Evolutionary conservation across 2,888 invertebrate species (phyloP).

Genomic region (Ligdia adustata): DNA sequence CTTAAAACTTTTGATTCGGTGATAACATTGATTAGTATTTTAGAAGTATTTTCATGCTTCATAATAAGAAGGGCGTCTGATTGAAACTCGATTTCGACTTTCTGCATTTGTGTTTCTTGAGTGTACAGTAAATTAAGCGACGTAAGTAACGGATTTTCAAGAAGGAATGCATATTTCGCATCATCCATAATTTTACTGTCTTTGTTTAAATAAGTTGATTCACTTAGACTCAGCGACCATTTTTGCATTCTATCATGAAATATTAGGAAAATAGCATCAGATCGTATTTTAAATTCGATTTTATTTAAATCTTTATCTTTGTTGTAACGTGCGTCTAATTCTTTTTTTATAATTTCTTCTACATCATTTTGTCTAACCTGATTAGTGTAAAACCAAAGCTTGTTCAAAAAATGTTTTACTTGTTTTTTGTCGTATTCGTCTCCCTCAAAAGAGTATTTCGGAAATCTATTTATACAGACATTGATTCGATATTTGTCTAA

Average conservation of each 20-base stretch:
- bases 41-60: slow-evolving; percentile 25
- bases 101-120: slow-evolving; percentile 43
- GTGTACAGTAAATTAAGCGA: slow-evolving; percentile 46
- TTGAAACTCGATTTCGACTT: slow-evolving; percentile 40
- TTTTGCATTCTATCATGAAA: slow-evolving; percentile 54
- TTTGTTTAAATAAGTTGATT: slow-evolving; percentile 43
- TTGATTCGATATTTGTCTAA: slow-evolving; percentile 36
- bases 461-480: slow-evolving; percentile 43
- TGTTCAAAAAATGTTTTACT: slow-evolving; percentile 44
- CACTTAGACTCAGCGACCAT: slow-evolving; percentile 49
- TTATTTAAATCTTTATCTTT: slow-evolving; percentile 39
- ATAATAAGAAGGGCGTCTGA: slow-evolving; percentile 31
- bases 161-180: slow-evolving; percentile 47
- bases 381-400: slow-evolving; percentile 52
- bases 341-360: slow-evolving; percentile 43
- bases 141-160: slow-evolving; percentile 46
- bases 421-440: slow-evolving; percentile 41
- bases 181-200: slow-evolving; percentile 41
- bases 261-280: slow-evolving; percentile 50
- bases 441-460: slow-evolving; percentile 42
- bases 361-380: slow-evolving; percentile 49
- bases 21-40: slow-evolving; percentile 38
- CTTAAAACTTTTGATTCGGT: slow-evolving; percentile 41
- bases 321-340: slow-evolving; percentile 43
- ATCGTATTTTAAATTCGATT: slow-evolving; percentile 44